These are phyloP conservation scores for Apamea sordens DNA, from an alignment of 2,888 invertebrate species.

Conservation along the genomic window DNA sequence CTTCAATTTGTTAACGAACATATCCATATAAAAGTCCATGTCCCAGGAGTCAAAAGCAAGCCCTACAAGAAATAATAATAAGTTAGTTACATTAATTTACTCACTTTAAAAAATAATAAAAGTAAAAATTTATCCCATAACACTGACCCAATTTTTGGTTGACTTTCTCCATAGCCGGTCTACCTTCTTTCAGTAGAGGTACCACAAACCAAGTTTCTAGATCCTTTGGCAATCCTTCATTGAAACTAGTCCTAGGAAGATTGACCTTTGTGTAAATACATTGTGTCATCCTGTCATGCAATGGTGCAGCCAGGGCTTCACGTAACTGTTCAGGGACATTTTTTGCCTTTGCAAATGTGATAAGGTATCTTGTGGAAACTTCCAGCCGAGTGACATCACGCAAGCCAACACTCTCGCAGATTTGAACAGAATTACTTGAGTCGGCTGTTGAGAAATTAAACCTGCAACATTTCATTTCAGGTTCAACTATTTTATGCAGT, in stretches of 20 bases:
- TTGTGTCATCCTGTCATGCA: slow-evolving; percentile 98
- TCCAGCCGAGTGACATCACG: slow-evolving; percentile 95
- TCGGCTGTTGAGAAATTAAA: slow-evolving; percentile 98
- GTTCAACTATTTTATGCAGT: neutral
- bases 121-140: neutral
- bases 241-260: slow-evolving; percentile 92
- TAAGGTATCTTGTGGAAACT: slow-evolving; percentile 94
- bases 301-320: slow-evolving; percentile 89
- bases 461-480: slow-evolving; percentile 83
- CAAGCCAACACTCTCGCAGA: slow-evolving; percentile 96
- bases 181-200: slow-evolving; percentile 94
- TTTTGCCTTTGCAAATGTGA: slow-evolving; percentile 86
- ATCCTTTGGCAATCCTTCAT: slow-evolving; percentile 91
- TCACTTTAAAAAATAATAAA: neutral
- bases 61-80: slow-evolving; percentile 86
- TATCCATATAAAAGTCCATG: slow-evolving; percentile 96
- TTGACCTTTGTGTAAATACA: slow-evolving; percentile 94
- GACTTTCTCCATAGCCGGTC: slow-evolving; percentile 94
- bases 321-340: slow-evolving; percentile 80
- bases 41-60: slow-evolving; percentile 98
- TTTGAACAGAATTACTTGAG: slow-evolving; percentile 98
- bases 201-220: slow-evolving; percentile 95
- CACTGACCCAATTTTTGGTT: slow-evolving; percentile 93
- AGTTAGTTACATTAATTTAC: slow-evolving; percentile 3
- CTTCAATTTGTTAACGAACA: slow-evolving; percentile 95